Conservation (phyloP, 37 sponge, comb jelly and placozoan species). For the Spongia lamella region DNA sequence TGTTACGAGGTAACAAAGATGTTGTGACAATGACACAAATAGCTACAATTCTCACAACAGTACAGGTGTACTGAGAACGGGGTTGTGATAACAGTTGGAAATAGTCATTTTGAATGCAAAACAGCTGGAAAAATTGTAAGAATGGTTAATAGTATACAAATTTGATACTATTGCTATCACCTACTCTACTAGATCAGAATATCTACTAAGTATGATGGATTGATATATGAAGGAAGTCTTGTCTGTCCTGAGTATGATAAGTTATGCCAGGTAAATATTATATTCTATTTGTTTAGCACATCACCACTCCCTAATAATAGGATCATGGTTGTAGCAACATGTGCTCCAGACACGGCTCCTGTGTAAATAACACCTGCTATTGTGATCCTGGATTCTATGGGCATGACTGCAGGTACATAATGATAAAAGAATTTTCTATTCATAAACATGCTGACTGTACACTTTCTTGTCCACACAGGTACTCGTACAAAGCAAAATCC, state of each 20-base stretch:
- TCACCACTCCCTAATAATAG: too few relatives aligned
- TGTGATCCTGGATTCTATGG: constrained; percentile 70
- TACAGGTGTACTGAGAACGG: constrained; percentile 10
- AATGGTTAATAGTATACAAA: neutral
- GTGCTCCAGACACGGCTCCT: constrained; percentile 47
- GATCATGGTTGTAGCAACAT: constrained; percentile 24
- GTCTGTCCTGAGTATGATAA: constrained; percentile 48
- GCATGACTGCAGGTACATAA: constrained; percentile 53
- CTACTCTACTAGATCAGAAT: constrained; percentile 4
- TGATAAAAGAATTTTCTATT: neutral
- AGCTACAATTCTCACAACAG: constrained; percentile 22
- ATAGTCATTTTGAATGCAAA: neutral
- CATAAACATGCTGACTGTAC: neutral
- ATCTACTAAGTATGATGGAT: neutral
- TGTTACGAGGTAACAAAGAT: constrained; percentile 33
- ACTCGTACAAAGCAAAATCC: constrained; percentile 1
- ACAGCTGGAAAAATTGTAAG: constrained; percentile 22
- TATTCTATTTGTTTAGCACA: too few relatives aligned
- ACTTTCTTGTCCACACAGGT: constrained; percentile 12
- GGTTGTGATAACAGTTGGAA: constrained; percentile 4
- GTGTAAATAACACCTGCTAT: constrained; percentile 33
- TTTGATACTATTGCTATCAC: neutral
- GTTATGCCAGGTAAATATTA: constrained; percentile 57
- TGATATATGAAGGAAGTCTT: constrained; percentile 19
- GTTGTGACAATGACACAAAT: neutral